A percentile compares a stretch with the other conserved stretches of the same genome.
Evolutionary conservation across 2,113 vertebrate species (phyloP).

Genomic region (Gasterosteus aculeatus): DNA sequence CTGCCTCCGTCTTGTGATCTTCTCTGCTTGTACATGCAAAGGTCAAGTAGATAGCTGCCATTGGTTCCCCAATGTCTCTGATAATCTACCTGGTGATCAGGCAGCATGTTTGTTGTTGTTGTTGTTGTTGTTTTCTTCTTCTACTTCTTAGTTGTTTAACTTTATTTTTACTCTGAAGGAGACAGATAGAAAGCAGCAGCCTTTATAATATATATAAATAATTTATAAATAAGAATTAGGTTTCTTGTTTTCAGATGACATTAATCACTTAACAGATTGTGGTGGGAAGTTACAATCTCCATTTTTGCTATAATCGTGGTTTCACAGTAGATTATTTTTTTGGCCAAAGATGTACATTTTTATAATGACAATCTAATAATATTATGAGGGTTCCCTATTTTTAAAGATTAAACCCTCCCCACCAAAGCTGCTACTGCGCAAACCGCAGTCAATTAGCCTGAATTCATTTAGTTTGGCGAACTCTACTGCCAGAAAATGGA

Average conservation of each 20-base stretch:
- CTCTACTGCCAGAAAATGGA: background rate
- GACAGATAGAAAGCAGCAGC: too few relatives aligned
- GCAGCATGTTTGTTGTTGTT: background rate
- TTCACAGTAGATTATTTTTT: too few relatives aligned
- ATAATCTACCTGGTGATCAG: slow-evolving; percentile 36
- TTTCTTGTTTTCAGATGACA: background rate
- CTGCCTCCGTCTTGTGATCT: slow-evolving; percentile 36
- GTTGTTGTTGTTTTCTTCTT: background rate
- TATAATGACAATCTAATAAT: background rate
- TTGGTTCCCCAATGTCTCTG: slow-evolving; percentile 20
- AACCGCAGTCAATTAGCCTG: background rate
- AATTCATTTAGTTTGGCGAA: background rate
- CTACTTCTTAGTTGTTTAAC: background rate
- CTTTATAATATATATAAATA: too few relatives aligned
- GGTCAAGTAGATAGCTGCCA: slow-evolving; percentile 53
- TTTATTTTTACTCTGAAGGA: too few relatives aligned
- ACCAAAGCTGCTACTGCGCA: background rate
- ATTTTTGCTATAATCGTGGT: background rate
- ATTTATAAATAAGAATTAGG: background rate
- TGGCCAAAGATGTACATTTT: too few relatives aligned
- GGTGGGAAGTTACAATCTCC: background rate
- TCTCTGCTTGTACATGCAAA: slow-evolving; percentile 36
- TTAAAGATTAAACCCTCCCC: background rate
- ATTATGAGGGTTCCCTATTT: background rate
- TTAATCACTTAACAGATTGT: background rate